phyloP scores from a whole-genome alignment of 2,888 invertebrate species.

The Pegoplata infirma region DNA sequence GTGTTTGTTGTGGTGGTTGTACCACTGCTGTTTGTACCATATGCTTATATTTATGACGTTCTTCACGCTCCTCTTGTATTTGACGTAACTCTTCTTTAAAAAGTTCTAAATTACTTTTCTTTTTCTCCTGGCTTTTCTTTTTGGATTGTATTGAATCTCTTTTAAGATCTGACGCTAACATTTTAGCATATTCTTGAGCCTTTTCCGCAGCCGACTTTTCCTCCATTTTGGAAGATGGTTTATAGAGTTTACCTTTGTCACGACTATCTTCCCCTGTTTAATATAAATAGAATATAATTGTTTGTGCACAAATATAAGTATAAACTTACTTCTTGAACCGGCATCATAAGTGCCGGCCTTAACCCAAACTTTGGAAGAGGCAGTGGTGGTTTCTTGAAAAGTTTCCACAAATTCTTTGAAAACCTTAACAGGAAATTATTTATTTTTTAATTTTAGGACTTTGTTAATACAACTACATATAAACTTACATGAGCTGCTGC shows the following conservation, averaged over 20 bases:
- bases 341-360: conserved; percentile 99
- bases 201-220: conserved; percentile 83
- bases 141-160: conserved; percentile 81
- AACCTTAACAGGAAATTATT: conserved; percentile 84
- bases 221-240: conserved; percentile 89
- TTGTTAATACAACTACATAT: background rate
- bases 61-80: conserved; percentile 98
- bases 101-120: conserved; percentile 97
- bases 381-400: conserved; percentile 91
- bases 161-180: conserved; percentile 82
- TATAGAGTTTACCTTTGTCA: conserved; percentile 94
- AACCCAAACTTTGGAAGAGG: conserved; percentile 95
- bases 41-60: conserved; percentile 94
- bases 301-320: background rate
- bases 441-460: too few relatives aligned
- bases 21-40: conserved; percentile 68
- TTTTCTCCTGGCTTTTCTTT: conserved; percentile 90
- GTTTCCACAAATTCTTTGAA: conserved; percentile 98
- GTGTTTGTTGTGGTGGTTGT: conserved; percentile 36
- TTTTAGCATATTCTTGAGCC: conserved; percentile 84
- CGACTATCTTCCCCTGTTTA: conserved; percentile 90
- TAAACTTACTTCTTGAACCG: conserved; percentile 88
- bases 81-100: conserved; percentile 98
- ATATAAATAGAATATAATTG: background rate
- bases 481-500: conserved; percentile 91